Conservation (phyloP, 1,140 invertebrate species). For the Platorchestia sp. region DNA sequence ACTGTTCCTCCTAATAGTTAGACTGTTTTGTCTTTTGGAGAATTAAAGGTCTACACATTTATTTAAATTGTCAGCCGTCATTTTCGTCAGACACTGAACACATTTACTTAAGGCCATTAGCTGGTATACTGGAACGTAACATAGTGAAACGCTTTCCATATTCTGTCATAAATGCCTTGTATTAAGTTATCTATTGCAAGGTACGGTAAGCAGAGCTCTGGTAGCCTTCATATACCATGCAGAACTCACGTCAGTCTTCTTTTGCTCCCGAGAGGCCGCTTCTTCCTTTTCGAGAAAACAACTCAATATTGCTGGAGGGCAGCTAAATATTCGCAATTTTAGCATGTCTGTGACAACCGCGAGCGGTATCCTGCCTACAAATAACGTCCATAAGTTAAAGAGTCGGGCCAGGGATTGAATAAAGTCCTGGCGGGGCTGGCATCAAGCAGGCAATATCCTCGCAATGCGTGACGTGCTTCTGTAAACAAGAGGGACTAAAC, state of each 20-base stretch:
- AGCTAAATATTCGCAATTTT: slow-evolving; percentile 1
- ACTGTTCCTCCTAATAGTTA: too few species aligned
- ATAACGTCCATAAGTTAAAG: slow-evolving; percentile 49
- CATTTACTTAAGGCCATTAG: not conserved
- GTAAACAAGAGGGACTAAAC: slow-evolving; percentile 31
- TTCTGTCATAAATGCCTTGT: not conserved
- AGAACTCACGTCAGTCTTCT: not conserved
- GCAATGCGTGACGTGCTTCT: slow-evolving; percentile 31
- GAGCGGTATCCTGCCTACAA: not conserved
- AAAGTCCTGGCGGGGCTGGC: slow-evolving; percentile 4
- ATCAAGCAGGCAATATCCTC: slow-evolving; percentile 43
- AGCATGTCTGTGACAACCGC: not conserved
- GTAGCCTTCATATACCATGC: not conserved
- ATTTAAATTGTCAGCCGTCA: too few species aligned
- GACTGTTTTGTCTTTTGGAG: too few species aligned
- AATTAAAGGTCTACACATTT: too few species aligned
- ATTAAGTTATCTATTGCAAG: not conserved
- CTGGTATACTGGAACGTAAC: not conserved
- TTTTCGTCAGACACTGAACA: not conserved
- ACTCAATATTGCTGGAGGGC: not conserved
- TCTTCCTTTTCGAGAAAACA: not conserved
- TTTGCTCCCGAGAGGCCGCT: not conserved
- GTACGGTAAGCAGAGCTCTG: not conserved
- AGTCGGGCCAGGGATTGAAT: slow-evolving; percentile 36
- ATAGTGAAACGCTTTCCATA: not conserved